Percentiles rank a stretch among this genome's conserved stretches.
Evolutionary conservation across 2,797 vertebrate genomes (phyloP).

Genomic region (Xerus rutilus): DNA sequence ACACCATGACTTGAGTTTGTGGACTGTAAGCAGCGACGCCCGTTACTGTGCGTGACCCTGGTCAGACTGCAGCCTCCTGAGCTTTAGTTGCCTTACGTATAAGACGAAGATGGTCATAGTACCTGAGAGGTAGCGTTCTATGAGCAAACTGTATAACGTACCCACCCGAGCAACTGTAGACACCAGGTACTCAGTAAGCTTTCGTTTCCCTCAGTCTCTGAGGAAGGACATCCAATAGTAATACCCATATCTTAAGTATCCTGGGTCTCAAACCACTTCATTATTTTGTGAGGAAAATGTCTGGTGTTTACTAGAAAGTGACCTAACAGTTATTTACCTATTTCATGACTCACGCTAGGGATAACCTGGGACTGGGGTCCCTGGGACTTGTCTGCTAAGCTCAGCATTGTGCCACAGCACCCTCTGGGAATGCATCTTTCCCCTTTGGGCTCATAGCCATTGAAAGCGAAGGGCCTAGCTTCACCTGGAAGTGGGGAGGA

Average conservation of each 20-base stretch:
- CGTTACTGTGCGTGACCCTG: background rate
- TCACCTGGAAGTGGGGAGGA: background rate
- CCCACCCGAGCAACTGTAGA: background rate
- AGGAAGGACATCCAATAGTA: background rate
- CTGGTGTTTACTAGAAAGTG: background rate
- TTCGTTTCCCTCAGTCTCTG: background rate
- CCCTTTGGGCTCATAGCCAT: background rate
- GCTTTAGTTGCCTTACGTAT: background rate
- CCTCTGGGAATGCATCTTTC: background rate
- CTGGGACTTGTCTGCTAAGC: background rate
- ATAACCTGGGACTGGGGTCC: background rate
- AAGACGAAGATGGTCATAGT: background rate
- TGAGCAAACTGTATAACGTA: background rate
- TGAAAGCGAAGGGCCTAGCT: background rate
- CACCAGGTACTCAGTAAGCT: background rate
- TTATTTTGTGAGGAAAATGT: slow-evolving; percentile 15
- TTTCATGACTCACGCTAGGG: background rate
- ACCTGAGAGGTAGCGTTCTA: background rate
- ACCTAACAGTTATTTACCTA: background rate
- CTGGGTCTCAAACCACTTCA: background rate
- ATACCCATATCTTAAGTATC: background rate
- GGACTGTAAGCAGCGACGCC: background rate
- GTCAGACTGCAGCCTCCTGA: background rate
- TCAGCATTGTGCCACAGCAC: no score
- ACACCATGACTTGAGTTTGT: background rate